Evolutionary conservation across 2,113 vertebrate genomes (phyloP), one percentile per base, ranked within the genome.

Genomic region (Cinclus cinclus): DNA sequence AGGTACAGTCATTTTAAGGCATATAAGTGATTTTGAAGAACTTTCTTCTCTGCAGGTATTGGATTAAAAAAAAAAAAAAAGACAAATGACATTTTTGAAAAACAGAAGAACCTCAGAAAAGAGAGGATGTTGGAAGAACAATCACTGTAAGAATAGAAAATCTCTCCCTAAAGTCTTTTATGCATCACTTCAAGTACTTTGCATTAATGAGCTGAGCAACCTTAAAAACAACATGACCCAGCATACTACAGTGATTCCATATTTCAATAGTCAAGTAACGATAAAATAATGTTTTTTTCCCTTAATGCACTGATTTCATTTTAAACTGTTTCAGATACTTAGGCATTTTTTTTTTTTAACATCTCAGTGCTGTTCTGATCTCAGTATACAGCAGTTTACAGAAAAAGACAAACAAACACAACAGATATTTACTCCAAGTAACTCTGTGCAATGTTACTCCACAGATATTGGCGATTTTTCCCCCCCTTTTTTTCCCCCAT

Each of bases 131-230:
- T 95, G 74, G 56, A 96, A 75, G 64, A 96, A 67, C 44, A 86
- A 75, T 67, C n/a, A 81, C 25, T 78, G 42, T 49, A 89, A 87
- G 76, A 87, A 90, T 0, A 93, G 41, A 93, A 88, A 70, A 94
- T 84, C 46, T 87, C 59, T 95, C 60, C 76, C 67, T 69, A 7
- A 85, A 95, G 71, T 93, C 75, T 90, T 92, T 76, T 87, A 92
- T 83, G 62, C 89, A 95, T 96, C 50, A 90, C 46, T 93, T 92
- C 78, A 94, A 96, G 86, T 82, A 67, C 52, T 95, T 95, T 92
- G 91, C 71, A 95, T 90, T 97, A 94, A 95, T 89, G 75, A 97
- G 88, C 83, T 88, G 49, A 95, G 86, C 73, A 96, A 96, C 70
- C 76, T 87, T 94, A 92, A 90, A 97, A 90, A 68, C 60, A 91